Evolutionary conservation across 2,888 invertebrate species (phyloP).

Genomic region (Uropetala carovei): DNA sequence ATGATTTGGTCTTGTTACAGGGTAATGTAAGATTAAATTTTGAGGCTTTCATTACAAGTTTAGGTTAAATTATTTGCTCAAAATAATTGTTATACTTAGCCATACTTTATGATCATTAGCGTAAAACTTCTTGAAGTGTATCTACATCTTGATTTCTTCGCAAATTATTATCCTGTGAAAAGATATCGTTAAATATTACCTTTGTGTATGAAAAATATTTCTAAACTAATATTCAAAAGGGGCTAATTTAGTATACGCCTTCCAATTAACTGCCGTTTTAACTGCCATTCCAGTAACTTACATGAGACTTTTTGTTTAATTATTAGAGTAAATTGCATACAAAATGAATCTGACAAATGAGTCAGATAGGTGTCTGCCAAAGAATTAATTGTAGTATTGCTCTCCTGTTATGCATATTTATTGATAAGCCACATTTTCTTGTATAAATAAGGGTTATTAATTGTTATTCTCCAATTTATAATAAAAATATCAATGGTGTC

Average conservation of each 20-base stretch:
- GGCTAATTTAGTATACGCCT: background rate
- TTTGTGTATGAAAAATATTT: too few species aligned
- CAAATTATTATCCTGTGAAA: background rate
- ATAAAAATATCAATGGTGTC: background rate
- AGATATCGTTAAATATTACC: too few species aligned
- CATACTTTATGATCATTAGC: too few species aligned
- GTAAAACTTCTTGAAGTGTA: background rate
- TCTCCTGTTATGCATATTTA: background rate
- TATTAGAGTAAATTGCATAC: background rate
- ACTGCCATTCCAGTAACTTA: constrained; percentile 26
- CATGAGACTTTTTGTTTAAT: background rate
- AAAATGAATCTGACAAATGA: background rate
- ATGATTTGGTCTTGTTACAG: background rate
- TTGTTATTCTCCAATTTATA: background rate
- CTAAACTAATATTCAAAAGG: too few species aligned
- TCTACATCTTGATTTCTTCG: background rate
- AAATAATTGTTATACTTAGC: too few species aligned
- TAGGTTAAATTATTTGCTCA: background rate
- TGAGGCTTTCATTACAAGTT: background rate
- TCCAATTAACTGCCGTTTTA: constrained; percentile 6
- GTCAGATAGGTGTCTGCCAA: background rate
- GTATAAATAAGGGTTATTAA: background rate
- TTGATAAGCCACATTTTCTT: background rate
- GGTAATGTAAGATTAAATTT: background rate
- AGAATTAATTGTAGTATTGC: background rate